These are phyloP conservation scores for Porites australiensis DNA, from an alignment of 64 coral and sea anemone genomes.

Conservation along the genomic window DNA sequence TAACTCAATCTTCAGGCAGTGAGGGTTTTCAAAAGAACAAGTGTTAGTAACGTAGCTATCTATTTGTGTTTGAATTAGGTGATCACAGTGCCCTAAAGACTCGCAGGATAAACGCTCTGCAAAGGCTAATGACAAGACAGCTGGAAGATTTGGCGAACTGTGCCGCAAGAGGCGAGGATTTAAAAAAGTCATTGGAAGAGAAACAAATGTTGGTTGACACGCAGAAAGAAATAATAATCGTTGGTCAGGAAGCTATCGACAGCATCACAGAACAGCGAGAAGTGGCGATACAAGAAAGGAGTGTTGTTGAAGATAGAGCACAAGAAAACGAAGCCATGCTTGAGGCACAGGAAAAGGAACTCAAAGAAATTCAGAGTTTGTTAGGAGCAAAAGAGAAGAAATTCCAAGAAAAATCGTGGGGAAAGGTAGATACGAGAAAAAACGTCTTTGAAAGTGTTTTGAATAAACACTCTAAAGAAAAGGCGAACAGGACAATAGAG, in stretches of 20 bases:
- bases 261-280: conserved; percentile 31
- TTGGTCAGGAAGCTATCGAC: conserved; percentile 75
- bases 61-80: not conserved
- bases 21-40: not conserved
- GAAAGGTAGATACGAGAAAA: not conserved
- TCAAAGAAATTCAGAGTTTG: conserved; percentile 51
- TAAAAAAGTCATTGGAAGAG: conserved; percentile 65
- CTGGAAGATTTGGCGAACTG: conserved; percentile 59
- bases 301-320: conserved; percentile 53
- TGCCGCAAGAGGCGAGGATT: conserved; percentile 11
- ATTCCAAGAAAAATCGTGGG: not conserved
- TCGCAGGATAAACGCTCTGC: conserved; percentile 55
- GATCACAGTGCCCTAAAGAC: not conserved
- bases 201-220: conserved; percentile 59
- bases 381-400: conserved; percentile 13
- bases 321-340: conserved; percentile 66
- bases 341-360: conserved; percentile 63
- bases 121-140: conserved; percentile 66
- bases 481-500: conserved; percentile 37
- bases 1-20: too few species aligned
- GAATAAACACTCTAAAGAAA: conserved; percentile 60
- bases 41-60: not conserved
- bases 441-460: conserved; percentile 39
- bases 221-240: conserved; percentile 79
- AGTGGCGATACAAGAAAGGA: conserved; percentile 49